Percentiles rank a stretch among this genome's conserved stretches.
phyloP scores from a whole-genome alignment of 2,113 vertebrate species.

The Puffinus mauretanicus region DNA sequence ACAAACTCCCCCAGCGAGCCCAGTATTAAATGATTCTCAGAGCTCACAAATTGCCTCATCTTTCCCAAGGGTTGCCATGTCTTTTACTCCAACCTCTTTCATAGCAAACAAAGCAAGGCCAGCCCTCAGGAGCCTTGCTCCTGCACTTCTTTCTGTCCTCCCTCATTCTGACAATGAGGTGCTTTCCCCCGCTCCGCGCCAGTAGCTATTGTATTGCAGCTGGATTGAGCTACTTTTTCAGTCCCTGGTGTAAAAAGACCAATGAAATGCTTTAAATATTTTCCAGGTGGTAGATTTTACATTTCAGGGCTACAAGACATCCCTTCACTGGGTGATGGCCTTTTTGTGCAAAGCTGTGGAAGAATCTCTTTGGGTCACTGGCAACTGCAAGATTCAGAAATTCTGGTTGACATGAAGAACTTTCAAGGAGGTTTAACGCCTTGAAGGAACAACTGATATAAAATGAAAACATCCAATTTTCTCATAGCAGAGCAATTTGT shows the following conservation, averaged over 20 bases:
- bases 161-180: background rate
- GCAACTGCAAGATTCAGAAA: background rate
- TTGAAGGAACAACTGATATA: background rate
- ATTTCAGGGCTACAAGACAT: background rate
- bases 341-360: background rate
- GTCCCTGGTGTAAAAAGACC: background rate
- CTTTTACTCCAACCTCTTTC: background rate
- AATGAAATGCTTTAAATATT: background rate
- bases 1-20: accelerated
- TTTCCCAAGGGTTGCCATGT: background rate
- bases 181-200: accelerated
- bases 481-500: background rate
- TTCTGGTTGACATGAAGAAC: background rate
- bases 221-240: background rate
- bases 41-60: background rate
- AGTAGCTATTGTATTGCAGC: background rate
- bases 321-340: background rate
- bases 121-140: background rate
- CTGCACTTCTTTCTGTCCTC: background rate
- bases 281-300: background rate
- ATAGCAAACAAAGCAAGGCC: background rate
- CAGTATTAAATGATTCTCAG: background rate
- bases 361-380: background rate
- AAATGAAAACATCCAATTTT: background rate
- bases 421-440: background rate